Evolutionary conservation across 2,113 vertebrate species (phyloP).

Genomic region (Ahaetulla prasina): DNA sequence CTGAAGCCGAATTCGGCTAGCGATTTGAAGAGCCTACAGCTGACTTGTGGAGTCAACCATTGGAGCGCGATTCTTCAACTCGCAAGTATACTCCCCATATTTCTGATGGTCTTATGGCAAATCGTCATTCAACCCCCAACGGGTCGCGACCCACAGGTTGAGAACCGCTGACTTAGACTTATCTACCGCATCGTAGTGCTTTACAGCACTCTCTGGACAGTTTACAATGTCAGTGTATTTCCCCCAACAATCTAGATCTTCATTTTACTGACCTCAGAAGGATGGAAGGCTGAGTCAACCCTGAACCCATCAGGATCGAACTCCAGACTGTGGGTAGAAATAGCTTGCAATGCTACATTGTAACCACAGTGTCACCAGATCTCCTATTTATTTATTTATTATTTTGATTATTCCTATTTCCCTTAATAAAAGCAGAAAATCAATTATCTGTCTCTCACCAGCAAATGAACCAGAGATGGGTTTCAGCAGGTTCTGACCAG

Average conservation of each 20-base stretch:
- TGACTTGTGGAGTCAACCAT: too few species aligned
- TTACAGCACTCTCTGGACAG: background rate
- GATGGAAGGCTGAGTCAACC: background rate
- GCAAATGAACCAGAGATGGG: background rate
- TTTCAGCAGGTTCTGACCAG: too few species aligned
- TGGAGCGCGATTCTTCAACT: too few species aligned
- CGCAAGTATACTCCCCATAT: too few species aligned
- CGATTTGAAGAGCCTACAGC: too few species aligned
- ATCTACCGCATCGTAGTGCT: background rate
- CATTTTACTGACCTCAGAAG: background rate
- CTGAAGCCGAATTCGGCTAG: too few species aligned
- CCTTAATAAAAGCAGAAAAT: background rate
- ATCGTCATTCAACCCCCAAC: too few species aligned
- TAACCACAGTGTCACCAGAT: background rate
- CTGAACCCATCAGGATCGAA: background rate
- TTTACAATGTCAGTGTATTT: background rate
- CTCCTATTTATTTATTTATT: too few species aligned
- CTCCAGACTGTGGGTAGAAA: background rate
- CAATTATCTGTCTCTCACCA: background rate
- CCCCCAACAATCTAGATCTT: background rate
- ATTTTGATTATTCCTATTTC: background rate
- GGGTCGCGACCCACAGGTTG: too few species aligned
- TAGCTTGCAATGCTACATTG: background rate
- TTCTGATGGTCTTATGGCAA: too few species aligned
- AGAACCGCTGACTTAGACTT: too few species aligned